Conservation (phyloP, 2,888 invertebrate genomes). For the Clanis bilineata region DNA sequence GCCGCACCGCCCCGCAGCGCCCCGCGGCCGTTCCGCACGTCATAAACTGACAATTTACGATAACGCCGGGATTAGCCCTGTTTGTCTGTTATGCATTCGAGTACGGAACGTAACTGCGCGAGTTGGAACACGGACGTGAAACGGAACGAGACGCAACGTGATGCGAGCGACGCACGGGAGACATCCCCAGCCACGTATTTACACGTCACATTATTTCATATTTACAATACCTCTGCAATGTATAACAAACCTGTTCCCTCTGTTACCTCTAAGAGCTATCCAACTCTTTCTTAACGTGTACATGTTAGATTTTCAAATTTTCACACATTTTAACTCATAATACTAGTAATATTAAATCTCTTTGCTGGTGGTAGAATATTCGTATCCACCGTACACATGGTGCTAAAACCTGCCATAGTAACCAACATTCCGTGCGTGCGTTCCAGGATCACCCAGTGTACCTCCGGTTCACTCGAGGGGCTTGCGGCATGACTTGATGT, state of each 20-base stretch:
- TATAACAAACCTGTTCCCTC: background rate
- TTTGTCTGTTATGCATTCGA: slow-evolving; percentile 80
- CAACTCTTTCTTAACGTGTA: background rate
- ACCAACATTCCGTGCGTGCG: too few species aligned
- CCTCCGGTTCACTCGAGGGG: too few species aligned
- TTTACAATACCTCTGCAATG: slow-evolving; percentile 37
- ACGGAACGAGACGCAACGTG: too few species aligned
- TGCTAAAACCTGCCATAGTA: too few species aligned
- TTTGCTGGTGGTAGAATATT: too few species aligned
- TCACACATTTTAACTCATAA: background rate
- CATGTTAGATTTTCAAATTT: background rate
- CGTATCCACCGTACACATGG: too few species aligned
- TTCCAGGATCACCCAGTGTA: too few species aligned
- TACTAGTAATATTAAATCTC: too few species aligned
- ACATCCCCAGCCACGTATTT: slow-evolving; percentile 26
- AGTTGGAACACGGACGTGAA: slow-evolving; percentile 37
- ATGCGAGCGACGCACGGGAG: slow-evolving; percentile 21
- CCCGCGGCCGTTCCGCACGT: slow-evolving; percentile 79
- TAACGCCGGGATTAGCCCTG: slow-evolving; percentile 81
- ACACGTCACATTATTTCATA: slow-evolving; percentile 56
- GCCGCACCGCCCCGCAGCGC: slow-evolving; percentile 31
- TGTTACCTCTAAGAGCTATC: background rate
- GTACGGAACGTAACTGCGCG: slow-evolving; percentile 43
- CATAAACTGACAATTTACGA: slow-evolving; percentile 84
- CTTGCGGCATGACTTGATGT: too few species aligned